Evolutionary conservation across 2,888 invertebrate genomes (phyloP).

Genomic region (Cabera pusaria): DNA sequence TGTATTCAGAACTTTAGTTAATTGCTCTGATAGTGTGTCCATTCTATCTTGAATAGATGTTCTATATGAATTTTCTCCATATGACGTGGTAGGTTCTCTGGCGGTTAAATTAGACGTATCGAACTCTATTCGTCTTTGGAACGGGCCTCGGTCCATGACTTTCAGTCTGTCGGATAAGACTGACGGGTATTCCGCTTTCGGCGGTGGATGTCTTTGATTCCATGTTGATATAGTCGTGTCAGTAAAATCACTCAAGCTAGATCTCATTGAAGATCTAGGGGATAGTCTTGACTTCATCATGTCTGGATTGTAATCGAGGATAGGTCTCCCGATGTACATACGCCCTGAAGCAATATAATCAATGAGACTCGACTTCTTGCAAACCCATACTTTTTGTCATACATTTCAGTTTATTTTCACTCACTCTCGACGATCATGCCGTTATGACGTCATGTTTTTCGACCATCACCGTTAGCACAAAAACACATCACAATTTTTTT

Average conservation of each 20-base stretch:
- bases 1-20: conserved; percentile 71
- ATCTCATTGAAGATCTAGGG: conserved; percentile 72
- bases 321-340: conserved; percentile 67
- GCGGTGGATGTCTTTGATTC: conserved; percentile 65
- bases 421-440: conserved; percentile 59
- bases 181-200: conserved; percentile 67
- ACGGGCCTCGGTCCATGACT: conserved; percentile 62
- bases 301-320: conserved; percentile 77
- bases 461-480: conserved; percentile 71
- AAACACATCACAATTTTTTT: conserved; percentile 52
- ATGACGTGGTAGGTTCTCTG: conserved; percentile 64
- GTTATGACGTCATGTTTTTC: conserved; percentile 45
- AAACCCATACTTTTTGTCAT: conserved; percentile 37
- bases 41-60: conserved; percentile 61
- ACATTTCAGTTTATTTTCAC: conserved; percentile 81
- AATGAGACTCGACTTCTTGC: conserved; percentile 32
- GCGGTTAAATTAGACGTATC: conserved; percentile 59
- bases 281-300: conserved; percentile 63
- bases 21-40: conserved; percentile 68
- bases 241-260: conserved; percentile 78
- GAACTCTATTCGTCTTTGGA: conserved; percentile 69
- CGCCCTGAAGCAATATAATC: conserved; percentile 58
- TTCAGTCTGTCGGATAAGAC: conserved; percentile 72
- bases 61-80: conserved; percentile 61
- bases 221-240: conserved; percentile 78